These are phyloP conservation scores for Cactoblastis cactorum DNA, from an alignment of 2,888 invertebrate species.

Conservation along the genomic window DNA sequence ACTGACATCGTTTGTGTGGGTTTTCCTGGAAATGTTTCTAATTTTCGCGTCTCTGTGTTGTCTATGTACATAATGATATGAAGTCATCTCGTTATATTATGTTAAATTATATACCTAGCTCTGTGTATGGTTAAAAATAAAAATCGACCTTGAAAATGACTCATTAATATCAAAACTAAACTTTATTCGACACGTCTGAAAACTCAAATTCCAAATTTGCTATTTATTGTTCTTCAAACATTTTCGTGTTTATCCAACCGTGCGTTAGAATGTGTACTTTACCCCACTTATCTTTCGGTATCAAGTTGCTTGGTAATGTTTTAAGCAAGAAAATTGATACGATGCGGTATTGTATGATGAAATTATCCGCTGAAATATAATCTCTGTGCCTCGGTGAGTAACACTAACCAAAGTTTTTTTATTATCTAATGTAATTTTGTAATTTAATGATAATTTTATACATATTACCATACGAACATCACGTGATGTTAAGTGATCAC, in stretches of 20 bases:
- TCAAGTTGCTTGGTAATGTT: neutral
- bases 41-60: neutral
- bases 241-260: constrained; percentile 1
- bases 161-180: neutral
- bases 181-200: neutral
- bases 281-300: neutral
- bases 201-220: neutral
- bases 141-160: neutral
- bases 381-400: neutral
- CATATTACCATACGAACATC: no score
- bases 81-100: neutral
- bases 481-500: no score
- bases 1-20: constrained; percentile 6
- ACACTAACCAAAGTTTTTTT: no score
- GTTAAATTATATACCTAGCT: neutral
- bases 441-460: no score
- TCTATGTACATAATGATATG: constrained; percentile 11
- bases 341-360: constrained; percentile 1
- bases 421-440: no score
- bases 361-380: constrained; percentile 4
- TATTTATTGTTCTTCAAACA: neutral
- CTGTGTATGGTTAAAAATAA: neutral
- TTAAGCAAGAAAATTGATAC: constrained; percentile 1
- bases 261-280: neutral
- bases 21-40: neutral